A percentile compares a stretch with the other conserved stretches of the same genome.
Conservation (phyloP, 2,797 vertebrate genomes). For the Tachyglossus aculeatus region DNA sequence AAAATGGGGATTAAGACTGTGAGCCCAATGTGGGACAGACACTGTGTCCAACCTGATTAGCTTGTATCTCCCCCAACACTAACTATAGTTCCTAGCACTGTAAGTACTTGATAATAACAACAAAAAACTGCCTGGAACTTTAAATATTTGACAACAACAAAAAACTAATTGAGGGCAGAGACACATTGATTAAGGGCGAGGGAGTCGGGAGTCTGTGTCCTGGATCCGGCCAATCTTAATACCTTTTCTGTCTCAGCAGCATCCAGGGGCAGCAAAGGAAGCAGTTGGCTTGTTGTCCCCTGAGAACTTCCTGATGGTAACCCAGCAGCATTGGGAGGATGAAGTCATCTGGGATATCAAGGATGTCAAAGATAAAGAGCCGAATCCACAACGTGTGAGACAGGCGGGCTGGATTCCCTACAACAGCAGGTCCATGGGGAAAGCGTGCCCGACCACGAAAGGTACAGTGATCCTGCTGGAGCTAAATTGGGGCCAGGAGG, state of each 20-base stretch:
- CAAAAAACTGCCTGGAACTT: too few species aligned
- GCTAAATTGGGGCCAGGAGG: background rate
- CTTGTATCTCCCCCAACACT: too few species aligned
- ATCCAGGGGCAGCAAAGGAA: constrained; percentile 2
- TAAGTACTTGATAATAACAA: too few species aligned
- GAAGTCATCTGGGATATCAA: constrained; percentile 96
- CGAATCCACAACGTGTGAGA: constrained; percentile 90
- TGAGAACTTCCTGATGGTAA: constrained; percentile 94
- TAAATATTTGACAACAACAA: too few species aligned
- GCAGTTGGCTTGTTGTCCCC: constrained; percentile 76
- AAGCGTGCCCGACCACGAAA: constrained; percentile 91
- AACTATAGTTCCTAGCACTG: too few species aligned
- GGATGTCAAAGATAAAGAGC: constrained; percentile 91
- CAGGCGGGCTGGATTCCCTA: constrained; percentile 93
- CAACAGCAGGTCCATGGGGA: constrained; percentile 90
- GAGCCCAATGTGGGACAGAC: too few species aligned
- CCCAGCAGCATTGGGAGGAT: constrained; percentile 93
- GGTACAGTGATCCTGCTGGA: constrained; percentile 59
- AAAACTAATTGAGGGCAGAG: too few species aligned
- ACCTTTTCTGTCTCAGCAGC: constrained; percentile 38
- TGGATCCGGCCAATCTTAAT: too few species aligned
- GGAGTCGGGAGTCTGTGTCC: too few species aligned
- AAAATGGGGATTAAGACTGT: too few species aligned
- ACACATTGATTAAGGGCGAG: background rate
- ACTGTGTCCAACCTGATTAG: too few species aligned